phyloP scores from a whole-genome alignment of 2,797 vertebrate species.

The Pipistrellus pygmaeus region DNA sequence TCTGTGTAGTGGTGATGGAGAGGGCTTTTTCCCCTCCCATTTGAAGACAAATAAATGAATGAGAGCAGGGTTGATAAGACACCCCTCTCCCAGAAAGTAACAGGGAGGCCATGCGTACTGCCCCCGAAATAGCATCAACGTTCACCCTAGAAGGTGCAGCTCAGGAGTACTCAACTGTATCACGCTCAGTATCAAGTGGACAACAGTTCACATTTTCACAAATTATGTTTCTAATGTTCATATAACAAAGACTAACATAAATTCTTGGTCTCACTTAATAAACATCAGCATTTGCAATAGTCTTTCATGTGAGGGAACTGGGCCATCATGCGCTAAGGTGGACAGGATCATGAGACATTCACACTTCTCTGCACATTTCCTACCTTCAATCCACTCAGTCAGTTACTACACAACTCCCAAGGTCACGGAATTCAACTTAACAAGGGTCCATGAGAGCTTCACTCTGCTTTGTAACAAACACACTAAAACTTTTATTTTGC shows the following conservation, averaged over 20 bases:
- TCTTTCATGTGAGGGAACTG: neutral
- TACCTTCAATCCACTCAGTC: neutral
- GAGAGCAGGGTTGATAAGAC: neutral
- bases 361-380: neutral
- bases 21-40: neutral
- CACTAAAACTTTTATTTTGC: neutral
- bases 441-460: neutral
- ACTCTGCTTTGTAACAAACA: slow-evolving; percentile 13
- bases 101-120: neutral
- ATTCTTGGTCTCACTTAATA: neutral
- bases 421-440: neutral
- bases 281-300: neutral
- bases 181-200: neutral
- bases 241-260: neutral
- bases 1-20: neutral
- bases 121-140: neutral
- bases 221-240: neutral
- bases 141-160: neutral
- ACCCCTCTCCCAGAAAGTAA: neutral
- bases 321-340: neutral
- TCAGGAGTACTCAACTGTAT: neutral
- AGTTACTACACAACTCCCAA: neutral
- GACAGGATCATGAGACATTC: neutral
- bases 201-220: neutral
- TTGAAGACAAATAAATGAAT: neutral